Percentiles rank a stretch among this genome's conserved stretches.
Conservation (phyloP, 2,113 vertebrate species). For the Indri indri region DNA sequence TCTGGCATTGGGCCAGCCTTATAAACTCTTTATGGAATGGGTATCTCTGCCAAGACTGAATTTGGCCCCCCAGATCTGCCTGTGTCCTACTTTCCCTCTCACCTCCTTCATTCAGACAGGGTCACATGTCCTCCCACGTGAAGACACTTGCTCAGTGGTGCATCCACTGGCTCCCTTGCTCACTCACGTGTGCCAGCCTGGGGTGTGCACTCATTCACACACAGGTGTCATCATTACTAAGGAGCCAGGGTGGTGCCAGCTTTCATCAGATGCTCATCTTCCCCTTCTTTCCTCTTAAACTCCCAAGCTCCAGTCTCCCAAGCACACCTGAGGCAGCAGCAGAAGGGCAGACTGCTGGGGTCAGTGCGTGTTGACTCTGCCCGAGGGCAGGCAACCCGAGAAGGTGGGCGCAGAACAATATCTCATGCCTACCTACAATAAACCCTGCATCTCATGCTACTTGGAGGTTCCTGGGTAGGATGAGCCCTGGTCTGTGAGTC, state of each 20-base stretch:
- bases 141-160: rapidly evolving
- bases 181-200: neutral
- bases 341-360: neutral
- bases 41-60: neutral
- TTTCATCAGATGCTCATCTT: neutral
- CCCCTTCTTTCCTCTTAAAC: neutral
- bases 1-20: neutral
- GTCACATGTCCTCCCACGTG: neutral
- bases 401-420: neutral
- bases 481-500: neutral
- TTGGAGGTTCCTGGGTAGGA: neutral
- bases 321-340: neutral
- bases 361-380: neutral
- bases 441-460: neutral
- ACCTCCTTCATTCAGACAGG: neutral
- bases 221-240: neutral
- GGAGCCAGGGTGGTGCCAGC: neutral
- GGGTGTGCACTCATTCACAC: neutral
- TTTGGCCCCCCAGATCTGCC: neutral
- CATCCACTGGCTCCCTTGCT: neutral
- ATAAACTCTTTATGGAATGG: neutral
- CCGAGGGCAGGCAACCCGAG: neutral
- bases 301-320: neutral
- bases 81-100: neutral
- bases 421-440: neutral